Base-by-base conservation (phyloP, 2,888 invertebrate species). In the Drosophila nigricruria region DNA sequence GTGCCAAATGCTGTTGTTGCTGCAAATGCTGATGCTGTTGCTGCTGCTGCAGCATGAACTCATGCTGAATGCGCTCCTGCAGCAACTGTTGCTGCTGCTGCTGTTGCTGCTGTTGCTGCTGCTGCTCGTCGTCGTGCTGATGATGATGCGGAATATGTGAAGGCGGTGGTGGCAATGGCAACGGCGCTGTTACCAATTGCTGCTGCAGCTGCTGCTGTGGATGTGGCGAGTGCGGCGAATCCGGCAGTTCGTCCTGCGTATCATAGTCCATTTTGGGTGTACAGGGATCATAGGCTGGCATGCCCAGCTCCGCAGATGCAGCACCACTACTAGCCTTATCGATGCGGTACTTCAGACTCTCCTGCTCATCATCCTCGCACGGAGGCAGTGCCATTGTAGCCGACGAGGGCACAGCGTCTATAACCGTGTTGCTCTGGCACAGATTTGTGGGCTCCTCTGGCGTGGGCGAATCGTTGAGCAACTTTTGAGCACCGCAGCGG, bases 31-130 rank as follows among this genome's bases (percentile, higher is more conserved):
- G 88, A 62, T 90, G 91, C 54, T 91, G 91, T 49, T 91, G 91
- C 52, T 91, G 91, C 65, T 91, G 91, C 67, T 92, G 91, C 64
- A 90, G 67, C 73, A 90, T 77, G 61, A 83, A 90, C 53, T 91
- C 90, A 43, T 90, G 88, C 52, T 90, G 89, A 9, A 90, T 77
- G 60, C 90, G 84, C 56, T 88, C 86, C 57, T 85, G 82, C 38
- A 83, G 54, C 57, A 83, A 42, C 30, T 83, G 81, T 20, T 45
- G 78, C 18, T 91, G 91, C 43, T 91, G 90, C 47, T 91, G 91
- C 60, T 91, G 91, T 61, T 88, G 91, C 61, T 88, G 69, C 71
- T 43, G 43, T 25, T 45, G 78, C 20, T 86, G 81, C n/a, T 82
- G 87, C 54, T 82, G 74, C 16, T 87, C 77, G 54, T 79, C 75